Evolutionary conservation across 2,888 invertebrate genomes (phyloP), one percentile per base, ranked within the genome.

Genomic region (Linnaemya tessellans): DNA sequence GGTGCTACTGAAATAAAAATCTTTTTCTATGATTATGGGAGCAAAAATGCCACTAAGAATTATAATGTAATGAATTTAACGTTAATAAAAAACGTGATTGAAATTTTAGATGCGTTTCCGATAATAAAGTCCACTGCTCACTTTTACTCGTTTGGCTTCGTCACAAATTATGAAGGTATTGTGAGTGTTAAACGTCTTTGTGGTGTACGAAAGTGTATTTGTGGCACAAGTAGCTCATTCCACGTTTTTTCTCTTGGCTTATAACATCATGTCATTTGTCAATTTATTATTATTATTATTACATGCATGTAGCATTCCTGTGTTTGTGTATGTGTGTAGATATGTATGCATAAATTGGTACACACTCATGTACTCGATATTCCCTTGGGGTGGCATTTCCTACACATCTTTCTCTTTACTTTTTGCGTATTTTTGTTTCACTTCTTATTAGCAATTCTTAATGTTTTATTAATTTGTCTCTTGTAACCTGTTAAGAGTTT

Each of bases 31-130:
- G 25, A 9, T 22, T 22, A 11, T 15, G 41, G 38, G 10, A 3
- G 51, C 30, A 5, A 51, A 83, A 51, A 62, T 70, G 68, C 43
- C 70, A 78, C 73, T 62, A 62, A 79, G 77, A 80, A 80, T 84
- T 74, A 79, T 81, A 81, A 62, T 73, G 77, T 80, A 87, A 87
- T 87, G 87, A 87, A 87, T 86, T 87, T 84, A 81, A 83, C 82
- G 87, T 84, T 87, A 86, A 87, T 88, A 86, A 87, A 87, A 88
- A 87, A 88, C 87, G 88, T 88, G 88, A 85, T 87, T 87, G 86
- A 84, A 88, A 88, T 88, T 86, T 80, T 41, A 80, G 80, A 87
- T 87, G 75, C 25, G 41, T 56, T 73, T 68, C 46, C 62, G 43
- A 51, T 78, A 60, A 54, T 62, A 73, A 75, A 80, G 74, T 79